phyloP scores from a whole-genome alignment of 2,888 invertebrate species.

The Pteria penguin region DNA sequence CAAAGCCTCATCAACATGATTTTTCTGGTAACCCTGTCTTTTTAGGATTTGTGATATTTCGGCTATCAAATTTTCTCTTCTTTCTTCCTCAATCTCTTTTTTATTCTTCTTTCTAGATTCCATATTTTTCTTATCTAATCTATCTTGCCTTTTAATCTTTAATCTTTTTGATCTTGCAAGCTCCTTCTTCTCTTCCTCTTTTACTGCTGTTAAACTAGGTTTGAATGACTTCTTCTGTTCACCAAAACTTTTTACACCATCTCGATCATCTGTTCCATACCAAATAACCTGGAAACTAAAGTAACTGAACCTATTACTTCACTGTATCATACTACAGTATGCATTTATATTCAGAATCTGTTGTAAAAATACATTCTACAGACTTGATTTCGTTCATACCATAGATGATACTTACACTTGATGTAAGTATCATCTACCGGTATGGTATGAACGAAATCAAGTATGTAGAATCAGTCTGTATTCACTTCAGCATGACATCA shows the following conservation, averaged over 20 bases:
- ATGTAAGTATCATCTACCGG: too few species aligned
- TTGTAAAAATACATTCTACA: too few species aligned
- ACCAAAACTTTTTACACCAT: constrained; percentile 39
- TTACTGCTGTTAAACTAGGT: constrained; percentile 43
- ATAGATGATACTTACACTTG: too few species aligned
- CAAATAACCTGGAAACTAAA: constrained; percentile 10
- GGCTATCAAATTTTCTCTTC: constrained; percentile 4
- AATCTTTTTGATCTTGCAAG: constrained; percentile 46
- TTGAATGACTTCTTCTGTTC: constrained; percentile 40
- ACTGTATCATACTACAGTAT: too few species aligned
- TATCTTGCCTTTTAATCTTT: constrained; percentile 45
- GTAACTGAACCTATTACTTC: too few species aligned
- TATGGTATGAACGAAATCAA: too few species aligned
- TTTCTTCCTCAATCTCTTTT: neutral
- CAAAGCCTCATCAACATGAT: constrained; percentile 15
- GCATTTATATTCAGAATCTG: too few species aligned
- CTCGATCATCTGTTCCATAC: neutral
- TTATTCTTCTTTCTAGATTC: neutral
- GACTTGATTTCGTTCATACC: too few species aligned
- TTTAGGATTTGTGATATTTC: constrained; percentile 10
- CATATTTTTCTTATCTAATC: neutral
- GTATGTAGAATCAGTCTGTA: too few species aligned
- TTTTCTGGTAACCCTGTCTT: neutral
- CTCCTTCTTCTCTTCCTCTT: constrained; percentile 53
- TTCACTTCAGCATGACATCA: too few species aligned